These are phyloP conservation scores for Caenorhabditis imperialis DNA, from an alignment of 2,888 invertebrate genomes.

Conservation along the genomic window DNA sequence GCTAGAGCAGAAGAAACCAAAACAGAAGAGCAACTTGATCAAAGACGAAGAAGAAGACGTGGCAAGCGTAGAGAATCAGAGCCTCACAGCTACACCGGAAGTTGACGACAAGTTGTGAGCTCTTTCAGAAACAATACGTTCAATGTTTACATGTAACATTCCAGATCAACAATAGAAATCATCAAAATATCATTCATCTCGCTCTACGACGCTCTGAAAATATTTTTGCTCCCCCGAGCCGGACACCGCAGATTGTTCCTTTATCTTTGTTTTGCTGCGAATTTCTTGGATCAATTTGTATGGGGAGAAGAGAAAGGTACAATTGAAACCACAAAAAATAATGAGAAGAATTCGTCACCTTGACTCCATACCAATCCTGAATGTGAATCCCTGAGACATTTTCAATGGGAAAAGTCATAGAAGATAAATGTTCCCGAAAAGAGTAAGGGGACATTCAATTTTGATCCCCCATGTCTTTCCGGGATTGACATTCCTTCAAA, in stretches of 20 bases:
- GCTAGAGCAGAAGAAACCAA: conserved; percentile 50
- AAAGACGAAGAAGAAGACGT: conserved; percentile 35
- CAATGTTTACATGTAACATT: background rate
- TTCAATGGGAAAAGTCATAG: conserved; percentile 75
- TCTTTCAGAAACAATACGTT: too few species aligned
- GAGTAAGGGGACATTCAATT: conserved; percentile 33
- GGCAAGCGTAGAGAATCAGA: conserved; percentile 17
- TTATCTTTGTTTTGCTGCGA: conserved; percentile 69
- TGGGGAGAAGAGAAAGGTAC: conserved; percentile 75
- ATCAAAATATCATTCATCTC: conserved; percentile 63
- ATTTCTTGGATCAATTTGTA: conserved; percentile 73
- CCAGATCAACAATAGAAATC: conserved; percentile 45
- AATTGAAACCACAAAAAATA: too few species aligned
- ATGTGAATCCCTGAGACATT: conserved; percentile 74
- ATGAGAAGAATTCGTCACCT: too few species aligned
- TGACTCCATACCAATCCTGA: too few species aligned
- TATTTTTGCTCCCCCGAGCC: conserved; percentile 61
- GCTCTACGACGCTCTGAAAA: conserved; percentile 63
- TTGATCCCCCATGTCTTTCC: conserved; percentile 19
- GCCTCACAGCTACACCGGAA: background rate
- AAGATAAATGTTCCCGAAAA: conserved; percentile 42
- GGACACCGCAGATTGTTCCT: conserved; percentile 66
- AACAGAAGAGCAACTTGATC: conserved; percentile 19
- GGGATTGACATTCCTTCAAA: conserved; percentile 14
- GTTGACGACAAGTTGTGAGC: conserved; percentile 15